Base-by-base conservation (phyloP, 2,888 invertebrate species). In the Phorcus lineatus region DNA sequence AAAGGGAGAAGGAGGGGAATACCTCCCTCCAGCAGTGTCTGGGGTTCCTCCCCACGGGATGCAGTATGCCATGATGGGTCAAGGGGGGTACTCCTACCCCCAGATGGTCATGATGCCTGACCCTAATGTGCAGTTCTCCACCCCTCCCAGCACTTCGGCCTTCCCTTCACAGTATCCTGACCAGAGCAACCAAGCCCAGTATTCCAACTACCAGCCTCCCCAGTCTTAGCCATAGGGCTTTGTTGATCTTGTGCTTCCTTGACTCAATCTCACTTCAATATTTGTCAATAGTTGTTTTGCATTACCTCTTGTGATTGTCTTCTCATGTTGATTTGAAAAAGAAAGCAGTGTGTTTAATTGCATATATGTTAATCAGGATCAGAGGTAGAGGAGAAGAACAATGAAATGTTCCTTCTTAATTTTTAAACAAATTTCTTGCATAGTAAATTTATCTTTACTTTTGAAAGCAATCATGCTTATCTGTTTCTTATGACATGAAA, bases 61-160 rank as follows among this genome's bases (percentile, higher is more conserved):
- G 70, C 36, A 31, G 19, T 70, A 70, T 24, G 36, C 19, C 0
- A 70, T 70, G 70, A 31, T 36, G 70, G 40, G 70, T 36, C 70
- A 70, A 36, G 70, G 70, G 17, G 70, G 36, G 19, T 70, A 70
- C 36, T 36, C 70, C 3, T 70, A 70, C 36, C 70, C 31, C 11
- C 70, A 70, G 31, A 70, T 70, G 70, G 70, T 70, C 6, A 40
- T 70, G 70, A 19, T 70, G n/a, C 70, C 70, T 11, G 70, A 70
- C 36, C 70, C 31, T 4, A 70, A 70, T 70, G 40, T 36, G 17
- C 70, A 28, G 70, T 70, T 36, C 19, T 19, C 70, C 36, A 57
- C 57, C 6, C 70, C 40, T 2, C 70, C 70, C 31, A 31, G n/a
- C 0, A 36, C 70, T 9, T 19, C 40, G 16, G 2, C 70, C 7